Evolutionary conservation across 1,140 invertebrate genomes (phyloP).

Genomic region (Drosophila bifasciata): DNA sequence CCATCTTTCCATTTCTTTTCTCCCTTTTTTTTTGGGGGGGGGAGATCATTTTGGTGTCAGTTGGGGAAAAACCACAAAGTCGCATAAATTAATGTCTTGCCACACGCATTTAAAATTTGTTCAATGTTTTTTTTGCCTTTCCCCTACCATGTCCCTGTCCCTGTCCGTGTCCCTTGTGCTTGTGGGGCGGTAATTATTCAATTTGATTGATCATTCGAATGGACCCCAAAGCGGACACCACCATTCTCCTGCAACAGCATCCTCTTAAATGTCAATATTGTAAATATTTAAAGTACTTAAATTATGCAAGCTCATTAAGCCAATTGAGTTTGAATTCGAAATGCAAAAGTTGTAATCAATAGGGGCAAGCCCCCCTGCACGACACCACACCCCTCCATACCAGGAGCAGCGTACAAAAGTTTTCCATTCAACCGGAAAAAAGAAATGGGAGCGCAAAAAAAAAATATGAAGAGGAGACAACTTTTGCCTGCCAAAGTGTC

Average conservation of each 20-base stretch:
- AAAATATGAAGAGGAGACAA: conserved; percentile 24
- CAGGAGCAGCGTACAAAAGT: conserved; percentile 20
- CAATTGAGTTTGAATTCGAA: conserved; percentile 69
- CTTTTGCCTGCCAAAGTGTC: conserved; percentile 46
- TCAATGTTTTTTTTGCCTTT: conserved; percentile 30
- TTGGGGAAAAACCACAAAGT: conserved; percentile 53
- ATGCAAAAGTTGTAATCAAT: conserved; percentile 60
- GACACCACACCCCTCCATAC: neutral
- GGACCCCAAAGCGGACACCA: conserved; percentile 45
- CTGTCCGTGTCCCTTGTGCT: conserved; percentile 8
- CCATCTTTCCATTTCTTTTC: conserved; percentile 22
- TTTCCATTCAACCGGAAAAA: conserved; percentile 36
- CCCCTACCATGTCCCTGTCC: neutral
- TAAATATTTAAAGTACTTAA: conserved; percentile 73
- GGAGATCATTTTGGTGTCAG: conserved; percentile 35
- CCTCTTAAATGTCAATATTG: conserved; percentile 46
- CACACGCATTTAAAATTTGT: conserved; percentile 69
- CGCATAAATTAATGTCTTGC: conserved; percentile 67
- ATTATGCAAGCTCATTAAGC: conserved; percentile 66
- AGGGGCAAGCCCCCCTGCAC: conserved; percentile 1
- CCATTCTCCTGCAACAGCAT: conserved; percentile 29
- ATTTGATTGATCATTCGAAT: conserved; percentile 76
- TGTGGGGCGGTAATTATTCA: conserved; percentile 71
- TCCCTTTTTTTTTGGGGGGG: conserved; percentile 7
- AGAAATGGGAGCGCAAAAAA: conserved; percentile 2